Conservation (phyloP, 53 echinoderm and acorn worm genomes). For the Temnopleurus reevesii region DNA sequence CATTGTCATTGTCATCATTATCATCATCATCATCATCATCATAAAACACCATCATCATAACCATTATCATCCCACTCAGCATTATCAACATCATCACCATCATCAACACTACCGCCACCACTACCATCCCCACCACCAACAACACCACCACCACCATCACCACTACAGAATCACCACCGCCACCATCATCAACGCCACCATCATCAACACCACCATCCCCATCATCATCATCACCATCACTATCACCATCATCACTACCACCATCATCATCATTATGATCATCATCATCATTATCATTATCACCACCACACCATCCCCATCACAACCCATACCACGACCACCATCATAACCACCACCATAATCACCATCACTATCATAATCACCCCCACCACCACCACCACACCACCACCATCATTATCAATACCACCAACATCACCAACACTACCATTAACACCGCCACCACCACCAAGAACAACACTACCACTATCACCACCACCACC, state of each 20-base stretch:
- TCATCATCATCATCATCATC: slow-evolving; percentile 29
- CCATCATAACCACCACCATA: too few species aligned
- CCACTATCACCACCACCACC: too few species aligned
- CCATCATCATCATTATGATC: background rate
- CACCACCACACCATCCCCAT: too few species aligned
- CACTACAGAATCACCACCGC: slow-evolving; percentile 8
- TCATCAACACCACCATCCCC: background rate
- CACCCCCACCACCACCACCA: too few species aligned
- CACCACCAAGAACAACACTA: too few species aligned
- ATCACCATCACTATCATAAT: too few species aligned
- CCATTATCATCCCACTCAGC: slow-evolving; percentile 13
- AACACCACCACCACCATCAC: slow-evolving; percentile 5
- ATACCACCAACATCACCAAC: too few species aligned
- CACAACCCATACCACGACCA: too few species aligned
- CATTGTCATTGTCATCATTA: background rate
- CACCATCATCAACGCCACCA: slow-evolving; percentile 14
- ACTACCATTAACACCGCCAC: too few species aligned
- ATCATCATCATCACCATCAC: background rate
- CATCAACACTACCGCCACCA: background rate
- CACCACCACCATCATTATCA: too few species aligned
- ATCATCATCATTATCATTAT: too few species aligned
- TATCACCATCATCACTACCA: background rate
- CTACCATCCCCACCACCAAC: background rate
- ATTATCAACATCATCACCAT: background rate
- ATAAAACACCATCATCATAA: background rate